Conservation (phyloP, 2,113 vertebrate genomes). For the Myotis yumanensis region DNA sequence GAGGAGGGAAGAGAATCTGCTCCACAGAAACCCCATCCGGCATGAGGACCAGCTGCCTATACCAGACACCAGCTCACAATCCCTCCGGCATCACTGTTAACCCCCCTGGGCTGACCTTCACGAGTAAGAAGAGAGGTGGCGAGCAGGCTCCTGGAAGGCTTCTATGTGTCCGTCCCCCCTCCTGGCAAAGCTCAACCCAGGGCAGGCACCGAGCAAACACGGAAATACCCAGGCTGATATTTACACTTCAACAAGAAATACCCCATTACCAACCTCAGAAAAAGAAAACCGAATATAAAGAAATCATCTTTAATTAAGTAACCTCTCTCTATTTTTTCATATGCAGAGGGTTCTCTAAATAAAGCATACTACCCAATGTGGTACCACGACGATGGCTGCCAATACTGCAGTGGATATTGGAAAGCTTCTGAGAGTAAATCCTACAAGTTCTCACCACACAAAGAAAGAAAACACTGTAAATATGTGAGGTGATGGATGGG, state of each 20-base stretch:
- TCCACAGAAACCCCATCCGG: background rate
- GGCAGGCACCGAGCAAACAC: background rate
- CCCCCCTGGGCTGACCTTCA: background rate
- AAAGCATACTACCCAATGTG: background rate
- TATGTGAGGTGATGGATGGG: background rate
- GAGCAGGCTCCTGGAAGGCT: background rate
- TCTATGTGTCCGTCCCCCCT: background rate
- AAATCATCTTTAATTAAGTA: background rate
- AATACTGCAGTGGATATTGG: background rate
- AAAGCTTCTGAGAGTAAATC: background rate
- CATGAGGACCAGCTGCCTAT: background rate
- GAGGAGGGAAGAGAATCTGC: background rate
- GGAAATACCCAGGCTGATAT: background rate
- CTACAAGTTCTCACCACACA: background rate
- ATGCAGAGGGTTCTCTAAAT: background rate
- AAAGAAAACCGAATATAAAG: background rate
- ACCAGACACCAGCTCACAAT: background rate
- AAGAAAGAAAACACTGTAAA: background rate
- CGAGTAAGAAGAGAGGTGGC: background rate
- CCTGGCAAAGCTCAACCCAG: background rate
- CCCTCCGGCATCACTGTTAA: background rate
- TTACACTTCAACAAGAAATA: slow-evolving; percentile 23
- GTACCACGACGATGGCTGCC: background rate
- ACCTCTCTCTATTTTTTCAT: background rate
- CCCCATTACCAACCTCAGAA: background rate